These are phyloP conservation scores for Eudyptes chrysolophus DNA, from an alignment of 2,113 vertebrate genomes.

Conservation along the genomic window DNA sequence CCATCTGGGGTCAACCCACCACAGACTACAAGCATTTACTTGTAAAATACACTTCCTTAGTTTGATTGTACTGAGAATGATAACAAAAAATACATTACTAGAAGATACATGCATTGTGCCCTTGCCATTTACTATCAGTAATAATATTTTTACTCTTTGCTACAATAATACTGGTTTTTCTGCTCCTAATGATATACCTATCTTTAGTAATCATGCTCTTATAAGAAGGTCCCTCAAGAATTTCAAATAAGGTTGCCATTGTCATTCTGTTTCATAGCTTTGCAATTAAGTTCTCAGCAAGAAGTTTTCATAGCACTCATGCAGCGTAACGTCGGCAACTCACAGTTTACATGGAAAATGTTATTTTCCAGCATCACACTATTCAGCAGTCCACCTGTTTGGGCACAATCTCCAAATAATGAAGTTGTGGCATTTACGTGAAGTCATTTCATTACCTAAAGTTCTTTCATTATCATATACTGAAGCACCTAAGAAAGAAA, in stretches of 20 bases:
- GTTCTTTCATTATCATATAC: not conserved
- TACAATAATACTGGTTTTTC: not conserved
- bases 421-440: accelerated
- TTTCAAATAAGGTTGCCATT: not conserved
- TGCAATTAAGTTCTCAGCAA: not conserved
- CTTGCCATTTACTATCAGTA: not conserved
- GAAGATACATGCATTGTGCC: accelerated
- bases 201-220: not conserved
- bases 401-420: not conserved
- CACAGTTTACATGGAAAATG: not conserved
- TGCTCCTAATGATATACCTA: not conserved
- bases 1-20: not conserved
- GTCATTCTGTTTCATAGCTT: not conserved
- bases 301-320: not conserved
- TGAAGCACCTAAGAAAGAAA: not conserved
- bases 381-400: not conserved
- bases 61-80: not conserved
- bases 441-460: not conserved
- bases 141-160: not conserved
- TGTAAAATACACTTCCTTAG: not conserved
- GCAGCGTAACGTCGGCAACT: not conserved
- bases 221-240: not conserved
- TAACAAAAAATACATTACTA: not conserved
- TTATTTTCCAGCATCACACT: not conserved
- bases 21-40: not conserved